Percentiles rank a stretch among this genome's conserved stretches.
Evolutionary conservation across 2,797 vertebrate genomes (phyloP).

Genomic region (Myotis findleyi): DNA sequence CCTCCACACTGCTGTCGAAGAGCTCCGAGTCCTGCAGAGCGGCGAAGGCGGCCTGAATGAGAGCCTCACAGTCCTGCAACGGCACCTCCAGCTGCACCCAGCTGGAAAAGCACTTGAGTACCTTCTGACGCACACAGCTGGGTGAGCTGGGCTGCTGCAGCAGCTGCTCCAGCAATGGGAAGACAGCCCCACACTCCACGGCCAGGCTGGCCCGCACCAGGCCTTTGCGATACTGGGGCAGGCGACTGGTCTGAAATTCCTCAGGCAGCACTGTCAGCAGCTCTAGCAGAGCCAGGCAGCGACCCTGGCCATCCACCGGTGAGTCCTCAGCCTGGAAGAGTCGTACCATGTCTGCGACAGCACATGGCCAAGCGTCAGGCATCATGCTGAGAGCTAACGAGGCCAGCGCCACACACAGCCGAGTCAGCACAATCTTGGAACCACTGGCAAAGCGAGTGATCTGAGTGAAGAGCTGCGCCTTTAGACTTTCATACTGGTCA

Average conservation of each 20-base stretch:
- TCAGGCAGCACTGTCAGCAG: conserved; percentile 98
- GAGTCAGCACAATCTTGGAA: conserved; percentile 98
- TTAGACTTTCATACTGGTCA: conserved; percentile 97
- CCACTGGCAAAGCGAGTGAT: conserved; percentile 97
- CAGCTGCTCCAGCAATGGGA: conserved; percentile 97
- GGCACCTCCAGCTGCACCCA: conserved; percentile 98
- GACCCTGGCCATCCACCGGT: conserved; percentile 94
- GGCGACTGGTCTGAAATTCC: conserved; percentile 98
- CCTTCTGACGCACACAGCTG: conserved; percentile 95
- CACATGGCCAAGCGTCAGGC: conserved; percentile 98
- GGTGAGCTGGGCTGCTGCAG: conserved; percentile 95
- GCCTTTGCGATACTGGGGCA: conserved; percentile 96
- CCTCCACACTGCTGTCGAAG: conserved; percentile 98
- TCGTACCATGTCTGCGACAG: conserved; percentile 97
- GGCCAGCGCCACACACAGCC: conserved; percentile 97
- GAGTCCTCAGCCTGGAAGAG: conserved; percentile 97
- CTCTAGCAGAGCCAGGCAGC: conserved; percentile 97
- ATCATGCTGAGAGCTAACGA: conserved; percentile 99
- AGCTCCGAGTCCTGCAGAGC: conserved; percentile 97
- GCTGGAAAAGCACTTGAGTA: conserved; percentile 98
- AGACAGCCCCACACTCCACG: conserved; percentile 94
- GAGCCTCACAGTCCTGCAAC: conserved; percentile 95
- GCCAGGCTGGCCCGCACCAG: conserved; percentile 96
- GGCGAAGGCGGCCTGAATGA: conserved; percentile 96
- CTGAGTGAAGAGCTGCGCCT: conserved; percentile 97